Base-by-base conservation (phyloP, 2,888 invertebrate genomes). In the Sceliomorpha sp. region DNA sequence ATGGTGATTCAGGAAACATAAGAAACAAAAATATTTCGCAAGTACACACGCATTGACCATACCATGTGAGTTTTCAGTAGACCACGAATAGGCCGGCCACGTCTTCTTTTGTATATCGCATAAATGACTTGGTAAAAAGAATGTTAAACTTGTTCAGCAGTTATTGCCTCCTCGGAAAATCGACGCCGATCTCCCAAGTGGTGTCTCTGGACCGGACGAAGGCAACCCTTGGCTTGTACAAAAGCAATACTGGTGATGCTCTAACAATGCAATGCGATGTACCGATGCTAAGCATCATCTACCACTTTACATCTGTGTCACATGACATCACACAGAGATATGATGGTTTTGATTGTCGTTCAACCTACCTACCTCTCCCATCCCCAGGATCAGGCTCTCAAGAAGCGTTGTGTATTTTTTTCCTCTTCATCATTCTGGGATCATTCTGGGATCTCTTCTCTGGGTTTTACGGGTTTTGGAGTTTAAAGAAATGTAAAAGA, bases 71-170 rank as follows among this genome's bases (percentile, higher is more conserved):
- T 85, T 87, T 88, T 86, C 86, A 87, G 88, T 85, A 87, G 78
- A 82, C 87, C 77, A 85, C 84, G 82, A 83, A 56, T 85, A 84
- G 83, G 83, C 85, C 64, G 85, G 81, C 81, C 80, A 83, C 81
- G 81, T 83, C 82, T 82, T 77, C 81, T 83, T 77, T 74, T 74
- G 71, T 73, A 63, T 74, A 56, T 75, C 78, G 59, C 70, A 77
- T 71, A 70, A 78, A 79, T 76, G 76, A 79, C 37, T 81, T 85
- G 82, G 83, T 87, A 87, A 87, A 87, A 47, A 78, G 75, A 81
- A 81, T 77, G 83, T 86, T 87, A 81, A 86, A 86, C 83, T 87
- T 86, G 86, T 87, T 76, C 85, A 85, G 86, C 87, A 87, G 87
- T 81, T 82, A 77, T 83, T 84, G 80, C 76, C 77, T 78, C 80